Evolutionary conservation across 2,113 vertebrate genomes (phyloP).

Genomic region (Pelecanoides urinatrix): DNA sequence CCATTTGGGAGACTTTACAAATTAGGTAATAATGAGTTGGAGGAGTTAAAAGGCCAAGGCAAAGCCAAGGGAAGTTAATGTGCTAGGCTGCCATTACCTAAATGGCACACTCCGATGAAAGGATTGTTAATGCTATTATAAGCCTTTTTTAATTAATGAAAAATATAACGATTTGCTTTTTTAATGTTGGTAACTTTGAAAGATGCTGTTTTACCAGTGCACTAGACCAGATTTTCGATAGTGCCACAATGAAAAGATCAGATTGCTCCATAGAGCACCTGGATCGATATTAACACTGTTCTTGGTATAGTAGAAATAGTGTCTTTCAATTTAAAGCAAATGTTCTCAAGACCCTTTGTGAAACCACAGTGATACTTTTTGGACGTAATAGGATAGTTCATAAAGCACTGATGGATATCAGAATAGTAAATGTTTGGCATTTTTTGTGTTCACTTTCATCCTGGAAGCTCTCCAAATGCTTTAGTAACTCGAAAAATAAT

Average conservation of each 20-base stretch:
- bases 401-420: background rate
- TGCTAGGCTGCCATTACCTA: background rate
- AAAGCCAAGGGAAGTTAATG: constrained; percentile 40
- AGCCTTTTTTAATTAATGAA: background rate
- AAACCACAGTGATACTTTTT: background rate
- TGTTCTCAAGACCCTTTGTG: constrained; percentile 7
- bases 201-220: background rate
- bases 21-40: constrained; percentile 21
- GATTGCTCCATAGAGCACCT: background rate
- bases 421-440: background rate
- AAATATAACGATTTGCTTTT: background rate
- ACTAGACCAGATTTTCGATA: background rate
- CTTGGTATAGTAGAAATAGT: background rate
- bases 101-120: background rate
- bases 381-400: background rate
- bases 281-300: background rate
- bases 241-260: background rate
- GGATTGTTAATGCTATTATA: background rate
- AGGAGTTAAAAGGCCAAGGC: constrained; percentile 17
- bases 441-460: background rate
- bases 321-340: constrained; percentile 5
- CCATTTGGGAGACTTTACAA: constrained; percentile 21
- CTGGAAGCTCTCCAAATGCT: background rate
- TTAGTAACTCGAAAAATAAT: background rate
- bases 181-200: background rate